Percentiles rank a stretch among this genome's conserved stretches.
These are phyloP conservation scores for Crotalus tigris DNA, from an alignment of 2,113 vertebrate species.

Conservation along the genomic window DNA sequence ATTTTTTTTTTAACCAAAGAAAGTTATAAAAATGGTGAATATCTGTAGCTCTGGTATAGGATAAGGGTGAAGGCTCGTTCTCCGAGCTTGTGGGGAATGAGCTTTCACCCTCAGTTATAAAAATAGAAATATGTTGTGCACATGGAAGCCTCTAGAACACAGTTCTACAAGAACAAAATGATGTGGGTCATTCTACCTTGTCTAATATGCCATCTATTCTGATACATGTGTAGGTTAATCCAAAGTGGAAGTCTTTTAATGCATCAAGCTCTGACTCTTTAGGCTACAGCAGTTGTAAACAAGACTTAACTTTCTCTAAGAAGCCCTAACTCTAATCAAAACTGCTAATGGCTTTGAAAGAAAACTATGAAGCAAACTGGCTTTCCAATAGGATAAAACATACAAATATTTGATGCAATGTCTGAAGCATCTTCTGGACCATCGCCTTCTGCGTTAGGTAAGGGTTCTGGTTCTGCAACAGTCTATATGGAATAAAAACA, in stretches of 20 bases:
- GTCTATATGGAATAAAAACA: slow-evolving; percentile 59
- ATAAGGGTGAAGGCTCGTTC: no score
- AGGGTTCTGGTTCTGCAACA: slow-evolving; percentile 47
- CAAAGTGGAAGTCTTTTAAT: neutral
- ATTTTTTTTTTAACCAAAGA: neutral
- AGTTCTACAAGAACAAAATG: neutral
- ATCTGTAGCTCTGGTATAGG: no score
- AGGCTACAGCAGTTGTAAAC: neutral
- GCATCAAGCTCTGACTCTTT: neutral
- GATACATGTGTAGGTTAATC: neutral
- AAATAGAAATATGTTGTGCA: neutral
- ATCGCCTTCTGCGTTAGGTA: slow-evolving; percentile 54
- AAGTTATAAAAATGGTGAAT: neutral
- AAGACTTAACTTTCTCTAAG: neutral
- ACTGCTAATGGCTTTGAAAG: neutral
- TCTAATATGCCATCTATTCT: neutral
- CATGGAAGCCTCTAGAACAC: neutral
- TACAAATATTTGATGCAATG: slow-evolving; percentile 72
- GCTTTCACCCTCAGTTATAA: no score
- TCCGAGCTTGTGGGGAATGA: no score
- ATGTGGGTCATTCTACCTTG: neutral
- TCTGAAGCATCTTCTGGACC: slow-evolving; percentile 61
- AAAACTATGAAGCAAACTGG: neutral
- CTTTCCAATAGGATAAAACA: slow-evolving; percentile 28
- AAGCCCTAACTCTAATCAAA: neutral